Evolutionary conservation across 1,140 invertebrate species (phyloP).

Genomic region (Drosophila watanabei): DNA sequence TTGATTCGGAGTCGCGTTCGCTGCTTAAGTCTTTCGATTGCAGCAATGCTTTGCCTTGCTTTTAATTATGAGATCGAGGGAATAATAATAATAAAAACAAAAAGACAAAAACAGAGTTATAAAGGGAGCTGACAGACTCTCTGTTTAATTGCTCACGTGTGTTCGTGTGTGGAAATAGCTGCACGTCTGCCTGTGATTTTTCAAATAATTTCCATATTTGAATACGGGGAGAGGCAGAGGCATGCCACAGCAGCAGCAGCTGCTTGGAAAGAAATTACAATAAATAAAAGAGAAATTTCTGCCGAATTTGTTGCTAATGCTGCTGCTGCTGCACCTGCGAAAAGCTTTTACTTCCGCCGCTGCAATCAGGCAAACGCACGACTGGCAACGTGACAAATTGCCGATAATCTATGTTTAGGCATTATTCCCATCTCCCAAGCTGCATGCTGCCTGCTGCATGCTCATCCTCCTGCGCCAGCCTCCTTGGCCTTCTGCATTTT

Average conservation of each 20-base stretch:
- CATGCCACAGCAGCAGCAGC: constrained; percentile 1
- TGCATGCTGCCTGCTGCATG: not conserved
- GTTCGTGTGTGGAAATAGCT: constrained; percentile 1
- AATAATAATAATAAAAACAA: not conserved
- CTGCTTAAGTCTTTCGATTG: constrained; percentile 75
- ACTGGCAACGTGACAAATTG: constrained; percentile 79
- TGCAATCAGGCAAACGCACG: constrained; percentile 71
- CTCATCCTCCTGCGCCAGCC: not conserved
- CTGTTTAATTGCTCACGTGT: constrained; percentile 67
- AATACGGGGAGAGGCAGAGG: constrained; percentile 36
- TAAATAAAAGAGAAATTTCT: constrained; percentile 81
- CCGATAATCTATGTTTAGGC: constrained; percentile 62
- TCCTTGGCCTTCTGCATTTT: constrained; percentile 56
- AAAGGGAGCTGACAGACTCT: constrained; percentile 15
- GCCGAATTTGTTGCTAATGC: constrained; percentile 31
- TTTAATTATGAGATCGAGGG: constrained; percentile 11
- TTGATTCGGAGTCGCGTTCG: constrained; percentile 57
- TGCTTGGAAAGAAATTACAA: constrained; percentile 52
- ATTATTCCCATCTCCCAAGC: not conserved
- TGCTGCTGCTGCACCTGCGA: constrained; percentile 43
- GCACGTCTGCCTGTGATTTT: constrained; percentile 28
- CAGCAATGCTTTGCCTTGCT: constrained; percentile 6
- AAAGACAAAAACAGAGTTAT: constrained; percentile 9
- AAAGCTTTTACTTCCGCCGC: constrained; percentile 73
- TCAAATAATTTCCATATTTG: constrained; percentile 71